These are phyloP conservation scores for Synodontis membranacea DNA, from an alignment of 2,113 vertebrate genomes.

Conservation along the genomic window DNA sequence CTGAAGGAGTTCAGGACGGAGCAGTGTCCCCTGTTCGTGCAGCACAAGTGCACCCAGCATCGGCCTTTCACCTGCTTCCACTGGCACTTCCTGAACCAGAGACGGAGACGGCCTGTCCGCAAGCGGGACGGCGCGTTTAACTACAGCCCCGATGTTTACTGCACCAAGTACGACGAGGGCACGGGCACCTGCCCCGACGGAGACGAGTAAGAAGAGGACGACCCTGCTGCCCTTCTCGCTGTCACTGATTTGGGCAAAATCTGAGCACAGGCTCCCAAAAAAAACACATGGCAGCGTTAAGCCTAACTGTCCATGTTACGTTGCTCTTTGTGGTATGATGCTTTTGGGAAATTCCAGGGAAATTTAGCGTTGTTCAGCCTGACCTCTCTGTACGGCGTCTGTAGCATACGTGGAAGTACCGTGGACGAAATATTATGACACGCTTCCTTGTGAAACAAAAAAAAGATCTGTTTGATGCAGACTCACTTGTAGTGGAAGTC, in stretches of 20 bases:
- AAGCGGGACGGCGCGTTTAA: constrained; percentile 95
- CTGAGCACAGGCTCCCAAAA: not conserved
- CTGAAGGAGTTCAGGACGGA: constrained; percentile 98
- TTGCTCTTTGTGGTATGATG: not conserved
- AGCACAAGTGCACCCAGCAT: constrained; percentile 97
- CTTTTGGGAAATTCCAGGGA: constrained; percentile 23
- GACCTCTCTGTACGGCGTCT: not conserved
- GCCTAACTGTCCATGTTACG: not conserved
- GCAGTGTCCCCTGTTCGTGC: constrained; percentile 96
- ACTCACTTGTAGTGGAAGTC: not conserved
- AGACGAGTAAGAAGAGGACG: constrained; percentile 86
- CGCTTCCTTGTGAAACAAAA: not conserved
- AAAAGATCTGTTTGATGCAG: not conserved
- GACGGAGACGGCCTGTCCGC: constrained; percentile 91
- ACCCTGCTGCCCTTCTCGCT: constrained; percentile 3
- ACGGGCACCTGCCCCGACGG: constrained; percentile 92
- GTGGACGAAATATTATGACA: not conserved
- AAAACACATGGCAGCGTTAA: constrained; percentile 2
- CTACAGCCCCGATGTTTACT: constrained; percentile 98
- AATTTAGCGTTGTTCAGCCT: not conserved
- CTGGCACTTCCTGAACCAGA: constrained; percentile 98
- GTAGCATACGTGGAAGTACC: not conserved
- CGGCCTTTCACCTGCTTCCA: constrained; percentile 97
- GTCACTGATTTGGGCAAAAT: not conserved
- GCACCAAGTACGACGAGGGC: constrained; percentile 96